Evolutionary conservation across 2,797 vertebrate species (phyloP), one percentile per base, ranked within the genome.

Genomic region (Sebastiscus albofasciatus): DNA sequence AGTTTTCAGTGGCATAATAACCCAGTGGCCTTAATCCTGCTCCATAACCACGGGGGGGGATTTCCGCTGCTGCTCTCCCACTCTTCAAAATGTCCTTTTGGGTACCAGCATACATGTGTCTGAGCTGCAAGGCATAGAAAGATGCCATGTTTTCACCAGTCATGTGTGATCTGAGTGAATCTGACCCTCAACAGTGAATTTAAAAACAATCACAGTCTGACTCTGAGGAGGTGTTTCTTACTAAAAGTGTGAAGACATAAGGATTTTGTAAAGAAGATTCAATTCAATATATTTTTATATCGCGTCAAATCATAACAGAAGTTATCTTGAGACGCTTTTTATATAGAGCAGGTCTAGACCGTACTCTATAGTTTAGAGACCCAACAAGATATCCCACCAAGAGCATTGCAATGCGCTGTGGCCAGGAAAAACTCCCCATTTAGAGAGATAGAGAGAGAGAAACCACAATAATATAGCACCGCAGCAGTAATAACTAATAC

Each of bases 1-100:
- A 82, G 36, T 89, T 93, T 90, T 92, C n/a, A 18, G 80, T 89
- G 86, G 90, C 89, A 92, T 91, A 91, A 94, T 93, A 90, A 94
- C 90, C 90, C 91, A 91, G 85, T 95, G 93, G 91, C 93, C 94
- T 94, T 94, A 95, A 94, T 95, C 92, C 80, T 75, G 75, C 73
- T 75, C 55, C 42, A 69, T 79, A 83, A 84, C 92, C 88, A 85
- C 72, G 81, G 85, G 78, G 81, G 73, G 89, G 77, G 80, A 76
- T 66, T 87, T 85, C 91, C 89, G 78, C 31, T 75, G 64, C 81
- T 80, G 82, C 59, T 55, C 70, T 70, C 68, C 49, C 56, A 70
- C 62, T 78, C 64, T 66, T 74, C 65, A 64, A 78, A 61, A 60
- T 77, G 73, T 83, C 29, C 22, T 69, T 82, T 75, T 71, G 69